phyloP scores from a whole-genome alignment of 2,888 invertebrate species.

The Mesorhabditis sp. region DNA sequence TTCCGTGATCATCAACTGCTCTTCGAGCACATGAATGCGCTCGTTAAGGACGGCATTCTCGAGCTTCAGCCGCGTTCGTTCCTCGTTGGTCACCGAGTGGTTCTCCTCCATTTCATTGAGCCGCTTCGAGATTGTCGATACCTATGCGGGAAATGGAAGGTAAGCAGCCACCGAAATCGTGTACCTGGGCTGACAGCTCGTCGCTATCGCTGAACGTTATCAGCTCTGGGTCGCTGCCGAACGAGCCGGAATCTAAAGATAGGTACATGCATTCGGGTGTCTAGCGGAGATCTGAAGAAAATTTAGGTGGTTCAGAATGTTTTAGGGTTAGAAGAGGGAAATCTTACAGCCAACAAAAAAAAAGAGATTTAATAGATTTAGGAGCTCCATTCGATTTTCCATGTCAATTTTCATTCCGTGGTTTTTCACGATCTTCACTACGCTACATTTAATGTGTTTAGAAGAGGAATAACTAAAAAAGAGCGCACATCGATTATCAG shows the following conservation, averaged over 20 bases:
- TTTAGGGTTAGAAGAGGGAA: background rate
- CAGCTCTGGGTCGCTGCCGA: slow-evolving; percentile 50
- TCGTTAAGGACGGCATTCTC: slow-evolving; percentile 56
- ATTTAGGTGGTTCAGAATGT: background rate
- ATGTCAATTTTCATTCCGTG: too few relatives aligned
- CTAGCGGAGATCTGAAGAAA: background rate
- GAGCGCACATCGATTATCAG: too few relatives aligned
- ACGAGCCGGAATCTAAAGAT: slow-evolving; percentile 17
- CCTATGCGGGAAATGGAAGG: slow-evolving; percentile 31
- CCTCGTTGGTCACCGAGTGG: slow-evolving; percentile 41
- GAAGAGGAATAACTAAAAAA: too few relatives aligned
- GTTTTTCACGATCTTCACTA: too few relatives aligned
- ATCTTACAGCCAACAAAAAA: too few relatives aligned
- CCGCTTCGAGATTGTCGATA: slow-evolving; percentile 44
- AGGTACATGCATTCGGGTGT: background rate
- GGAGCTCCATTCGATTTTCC: too few relatives aligned
- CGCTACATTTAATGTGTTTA: too few relatives aligned
- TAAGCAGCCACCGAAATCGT: background rate
- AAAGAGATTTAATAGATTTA: background rate
- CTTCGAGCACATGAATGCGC: slow-evolving; percentile 50
- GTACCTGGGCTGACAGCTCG: slow-evolving; percentile 24
- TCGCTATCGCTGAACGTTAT: slow-evolving; percentile 41
- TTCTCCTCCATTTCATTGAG: slow-evolving; percentile 52
- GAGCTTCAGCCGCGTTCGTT: slow-evolving; percentile 43
- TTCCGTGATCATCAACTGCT: slow-evolving; percentile 44